These are phyloP conservation scores for Darevskia nairensis DNA, from an alignment of 2,797 vertebrate genomes.

Conservation along the genomic window DNA sequence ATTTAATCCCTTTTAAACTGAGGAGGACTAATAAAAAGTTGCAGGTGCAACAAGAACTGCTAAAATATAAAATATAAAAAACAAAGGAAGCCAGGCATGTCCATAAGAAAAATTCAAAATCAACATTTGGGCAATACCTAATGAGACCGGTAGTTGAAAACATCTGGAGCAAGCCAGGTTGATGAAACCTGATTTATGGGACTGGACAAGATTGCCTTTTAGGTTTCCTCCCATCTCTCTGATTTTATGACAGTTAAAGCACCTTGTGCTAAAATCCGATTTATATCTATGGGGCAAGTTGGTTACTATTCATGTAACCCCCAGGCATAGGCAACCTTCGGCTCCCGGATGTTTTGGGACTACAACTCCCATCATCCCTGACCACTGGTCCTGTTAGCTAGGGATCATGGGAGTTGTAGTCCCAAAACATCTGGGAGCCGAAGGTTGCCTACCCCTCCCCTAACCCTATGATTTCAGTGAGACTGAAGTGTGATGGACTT, in stretches of 20 bases:
- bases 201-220: background rate
- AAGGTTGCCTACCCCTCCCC: too few relatives aligned
- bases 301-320: background rate
- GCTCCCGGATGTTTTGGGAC: too few relatives aligned
- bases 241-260: background rate
- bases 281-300: background rate
- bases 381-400: too few relatives aligned
- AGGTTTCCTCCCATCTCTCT: background rate
- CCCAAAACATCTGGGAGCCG: too few relatives aligned
- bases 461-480: background rate
- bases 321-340: too few relatives aligned
- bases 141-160: too few relatives aligned
- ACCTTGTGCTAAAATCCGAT: background rate
- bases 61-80: background rate
- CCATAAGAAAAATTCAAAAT: too few relatives aligned
- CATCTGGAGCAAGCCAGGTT: too few relatives aligned
- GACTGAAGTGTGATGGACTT: background rate
- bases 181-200: background rate
- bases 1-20: background rate
- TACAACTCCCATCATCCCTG: too few relatives aligned
- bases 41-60: background rate
- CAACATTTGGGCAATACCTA: too few relatives aligned
- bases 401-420: too few relatives aligned
- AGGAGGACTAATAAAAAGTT: background rate
- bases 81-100: too few relatives aligned